Base-by-base conservation (phyloP, 2,888 invertebrate species). In the Andrena minutula region DNA sequence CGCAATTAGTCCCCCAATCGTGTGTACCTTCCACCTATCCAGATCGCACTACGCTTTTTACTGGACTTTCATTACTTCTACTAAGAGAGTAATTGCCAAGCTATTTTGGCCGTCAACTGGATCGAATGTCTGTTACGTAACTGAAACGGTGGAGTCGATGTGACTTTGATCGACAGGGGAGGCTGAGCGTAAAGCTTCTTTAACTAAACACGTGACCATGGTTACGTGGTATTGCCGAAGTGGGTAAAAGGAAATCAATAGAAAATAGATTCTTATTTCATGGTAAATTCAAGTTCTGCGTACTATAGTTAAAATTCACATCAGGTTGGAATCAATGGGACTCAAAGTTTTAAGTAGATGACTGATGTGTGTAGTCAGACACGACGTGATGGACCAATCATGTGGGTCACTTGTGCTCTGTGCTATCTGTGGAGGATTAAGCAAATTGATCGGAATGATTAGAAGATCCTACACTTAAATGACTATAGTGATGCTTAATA, bases 1-100 rank as follows among this genome's bases (percentile, higher is more conserved):
- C 32, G 70, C 61, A 82, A 82, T 85, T 82, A 84, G 80, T 76
- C 61, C 47, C 72, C 32, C 66, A 30, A 51, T 26, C 47, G 58
- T 16, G 51, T 26, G 47, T 30, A 72, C 63, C 64, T 60, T 53
- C 16, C 32, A 10, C n/a, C 30, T 26, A 4, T 20, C 12, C n/a
- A 41, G 47, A 83, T 76, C 12, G 41, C 12, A 12, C 41, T 41
- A 12, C 41, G 41, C 12, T 12, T 41, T 12, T 41, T 41, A 41
- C 12, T 41, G 12, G 41, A 41, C 41, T 41, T 16, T 41, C 41
- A 41, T 41, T 16, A 16, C 41, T 16, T 41, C 41, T 16, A 41
- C 41, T 16, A 16, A 16, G 12, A 16, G 16, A 41, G 4, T 41
- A 41, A 41, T 16, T 41, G 16, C 12, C 12, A 41, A 12, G 41